Conservation (phyloP, 2,888 invertebrate genomes). For the Lasioglossum morio region DNA sequence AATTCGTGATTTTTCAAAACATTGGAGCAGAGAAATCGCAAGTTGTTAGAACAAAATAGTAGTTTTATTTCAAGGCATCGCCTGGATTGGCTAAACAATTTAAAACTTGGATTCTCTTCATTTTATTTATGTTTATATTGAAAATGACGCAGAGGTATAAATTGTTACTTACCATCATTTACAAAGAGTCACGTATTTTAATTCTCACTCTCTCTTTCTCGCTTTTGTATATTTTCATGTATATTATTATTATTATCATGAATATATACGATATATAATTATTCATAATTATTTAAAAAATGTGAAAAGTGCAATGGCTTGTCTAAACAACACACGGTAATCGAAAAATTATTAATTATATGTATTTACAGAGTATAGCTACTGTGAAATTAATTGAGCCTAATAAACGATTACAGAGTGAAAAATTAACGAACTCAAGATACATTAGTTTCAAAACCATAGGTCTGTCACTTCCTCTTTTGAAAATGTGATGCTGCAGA, state of each 20-base stretch:
- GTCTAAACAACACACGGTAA: neutral
- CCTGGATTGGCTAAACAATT: neutral
- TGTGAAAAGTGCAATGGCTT: neutral
- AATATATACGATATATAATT: neutral
- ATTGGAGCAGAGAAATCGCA: too few species aligned
- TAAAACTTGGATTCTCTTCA: neutral
- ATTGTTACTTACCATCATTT: neutral
- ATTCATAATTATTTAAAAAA: neutral
- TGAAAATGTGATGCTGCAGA: neutral
- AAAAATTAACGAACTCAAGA: neutral
- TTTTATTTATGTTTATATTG: neutral
- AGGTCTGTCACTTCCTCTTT: neutral
- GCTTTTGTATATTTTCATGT: neutral
- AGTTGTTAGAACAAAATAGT: neutral
- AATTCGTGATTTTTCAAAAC: too few species aligned
- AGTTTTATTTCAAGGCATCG: neutral
- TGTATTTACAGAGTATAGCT: neutral
- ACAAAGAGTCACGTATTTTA: neutral
- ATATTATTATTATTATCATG: too few species aligned
- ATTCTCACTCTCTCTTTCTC: neutral
- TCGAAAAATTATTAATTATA: neutral
- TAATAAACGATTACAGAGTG: neutral
- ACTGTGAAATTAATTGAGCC: neutral
- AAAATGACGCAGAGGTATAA: neutral
- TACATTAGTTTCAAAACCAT: neutral